Conservation (phyloP, 1,140 invertebrate genomes). For the Cotesia glomerata region DNA sequence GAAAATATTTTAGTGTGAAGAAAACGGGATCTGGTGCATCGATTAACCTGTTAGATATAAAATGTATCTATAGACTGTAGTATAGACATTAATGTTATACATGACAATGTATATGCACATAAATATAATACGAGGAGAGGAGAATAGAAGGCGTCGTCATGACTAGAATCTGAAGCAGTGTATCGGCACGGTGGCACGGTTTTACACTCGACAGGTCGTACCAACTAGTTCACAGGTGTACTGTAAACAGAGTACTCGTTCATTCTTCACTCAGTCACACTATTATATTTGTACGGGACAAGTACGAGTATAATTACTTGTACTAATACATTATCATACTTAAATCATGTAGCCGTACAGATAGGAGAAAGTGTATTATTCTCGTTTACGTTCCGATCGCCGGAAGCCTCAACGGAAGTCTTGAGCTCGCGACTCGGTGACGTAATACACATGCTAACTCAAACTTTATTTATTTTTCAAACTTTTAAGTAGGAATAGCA, state of each 20-base stretch:
- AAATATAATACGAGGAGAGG: background rate
- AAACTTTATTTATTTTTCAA: too few relatives aligned
- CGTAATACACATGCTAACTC: too few relatives aligned
- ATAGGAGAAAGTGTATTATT: background rate
- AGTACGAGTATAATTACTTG: background rate
- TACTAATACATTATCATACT: background rate
- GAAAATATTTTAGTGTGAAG: background rate
- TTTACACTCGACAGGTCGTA: background rate
- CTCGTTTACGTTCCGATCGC: too few relatives aligned
- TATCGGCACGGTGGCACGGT: constrained; percentile 11
- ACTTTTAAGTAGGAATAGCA: too few relatives aligned
- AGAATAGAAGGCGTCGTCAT: constrained; percentile 6
- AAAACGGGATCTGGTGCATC: constrained; percentile 16
- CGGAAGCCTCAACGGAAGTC: background rate
- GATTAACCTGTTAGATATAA: background rate
- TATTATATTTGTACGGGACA: too few relatives aligned
- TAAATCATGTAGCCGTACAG: background rate
- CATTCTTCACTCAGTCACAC: background rate
- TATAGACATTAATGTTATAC: too few relatives aligned
- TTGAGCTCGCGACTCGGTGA: background rate
- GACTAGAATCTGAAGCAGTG: constrained; percentile 6
- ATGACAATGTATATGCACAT: too few relatives aligned
- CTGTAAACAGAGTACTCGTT: background rate
- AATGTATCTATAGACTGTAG: too few relatives aligned
- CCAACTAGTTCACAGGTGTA: constrained; percentile 9